Conservation (phyloP, 2,113 vertebrate species). For the Tychaedon coryphoeus region DNA sequence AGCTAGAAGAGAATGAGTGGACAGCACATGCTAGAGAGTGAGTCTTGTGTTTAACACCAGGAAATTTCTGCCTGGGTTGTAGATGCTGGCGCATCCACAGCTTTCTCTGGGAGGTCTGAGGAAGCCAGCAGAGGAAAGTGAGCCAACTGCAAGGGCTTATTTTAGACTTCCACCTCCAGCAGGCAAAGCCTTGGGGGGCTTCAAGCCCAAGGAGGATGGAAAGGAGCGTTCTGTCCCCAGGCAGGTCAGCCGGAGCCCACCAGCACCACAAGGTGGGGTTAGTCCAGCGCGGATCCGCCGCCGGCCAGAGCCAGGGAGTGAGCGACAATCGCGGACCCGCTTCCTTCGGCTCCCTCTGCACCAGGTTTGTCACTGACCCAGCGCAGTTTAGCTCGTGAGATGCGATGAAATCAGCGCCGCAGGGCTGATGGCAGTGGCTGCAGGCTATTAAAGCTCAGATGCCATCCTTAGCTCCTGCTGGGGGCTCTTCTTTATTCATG, state of each 20-base stretch:
- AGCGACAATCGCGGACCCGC: not conserved
- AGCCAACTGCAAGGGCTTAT: not conserved
- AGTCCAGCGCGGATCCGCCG: constrained; percentile 28
- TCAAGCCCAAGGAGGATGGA: not conserved
- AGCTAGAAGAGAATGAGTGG: not conserved
- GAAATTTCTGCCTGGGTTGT: not conserved
- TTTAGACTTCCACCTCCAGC: constrained; percentile 15
- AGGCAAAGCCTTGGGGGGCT: not conserved
- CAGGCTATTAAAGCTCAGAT: constrained; percentile 51
- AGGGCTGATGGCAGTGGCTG: constrained; percentile 53
- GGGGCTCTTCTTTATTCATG: constrained; percentile 39
- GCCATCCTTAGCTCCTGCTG: constrained; percentile 20
- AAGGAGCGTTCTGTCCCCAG: not conserved
- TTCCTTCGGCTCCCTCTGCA: not conserved
- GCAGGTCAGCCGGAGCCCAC: not conserved
- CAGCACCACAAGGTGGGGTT: constrained; percentile 58
- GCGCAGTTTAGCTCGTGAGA: constrained; percentile 29
- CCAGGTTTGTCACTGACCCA: not conserved
- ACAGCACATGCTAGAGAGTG: rapidly evolving
- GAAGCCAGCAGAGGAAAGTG: not conserved
- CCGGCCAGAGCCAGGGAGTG: not conserved
- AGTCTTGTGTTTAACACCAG: not conserved
- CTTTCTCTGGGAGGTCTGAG: not conserved
- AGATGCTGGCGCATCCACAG: not conserved
- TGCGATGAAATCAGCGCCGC: constrained; percentile 46